phyloP scores from a whole-genome alignment of 2,113 vertebrate species.

The Hippocampus abdominalis region DNA sequence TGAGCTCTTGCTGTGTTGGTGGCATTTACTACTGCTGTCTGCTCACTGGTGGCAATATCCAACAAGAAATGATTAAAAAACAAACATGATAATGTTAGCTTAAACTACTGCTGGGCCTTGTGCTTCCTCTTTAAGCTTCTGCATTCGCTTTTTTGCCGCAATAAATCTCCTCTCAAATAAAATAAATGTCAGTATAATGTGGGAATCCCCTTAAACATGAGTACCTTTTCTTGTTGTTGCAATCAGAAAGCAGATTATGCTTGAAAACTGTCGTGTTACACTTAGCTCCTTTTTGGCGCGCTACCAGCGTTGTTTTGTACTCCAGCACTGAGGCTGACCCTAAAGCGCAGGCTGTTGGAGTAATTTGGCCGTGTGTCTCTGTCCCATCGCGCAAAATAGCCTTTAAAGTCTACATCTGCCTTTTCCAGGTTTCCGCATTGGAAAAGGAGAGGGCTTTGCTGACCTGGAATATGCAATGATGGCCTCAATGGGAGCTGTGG shows the following conservation, averaged over 20 bases:
- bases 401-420: not conserved
- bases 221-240: not conserved
- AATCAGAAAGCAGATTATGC: not conserved
- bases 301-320: not conserved
- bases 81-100: not conserved
- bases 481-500: conserved; percentile 84
- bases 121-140: no score
- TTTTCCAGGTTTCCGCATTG: conserved; percentile 85
- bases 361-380: not conserved
- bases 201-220: not conserved
- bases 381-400: not conserved
- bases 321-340: not conserved
- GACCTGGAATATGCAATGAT: conserved; percentile 97
- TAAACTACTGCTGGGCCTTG: not conserved
- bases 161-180: not conserved
- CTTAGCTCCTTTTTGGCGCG: not conserved
- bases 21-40: not conserved
- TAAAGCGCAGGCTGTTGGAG: not conserved
- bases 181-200: not conserved
- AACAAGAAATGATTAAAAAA: not conserved
- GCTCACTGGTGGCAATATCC: not conserved
- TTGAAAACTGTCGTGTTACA: not conserved
- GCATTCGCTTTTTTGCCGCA: not conserved
- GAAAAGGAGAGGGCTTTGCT: conserved; percentile 94
- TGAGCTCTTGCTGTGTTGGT: not conserved